Conservation (phyloP, 2,888 invertebrate species). For the Teinopalpus imperialis region DNA sequence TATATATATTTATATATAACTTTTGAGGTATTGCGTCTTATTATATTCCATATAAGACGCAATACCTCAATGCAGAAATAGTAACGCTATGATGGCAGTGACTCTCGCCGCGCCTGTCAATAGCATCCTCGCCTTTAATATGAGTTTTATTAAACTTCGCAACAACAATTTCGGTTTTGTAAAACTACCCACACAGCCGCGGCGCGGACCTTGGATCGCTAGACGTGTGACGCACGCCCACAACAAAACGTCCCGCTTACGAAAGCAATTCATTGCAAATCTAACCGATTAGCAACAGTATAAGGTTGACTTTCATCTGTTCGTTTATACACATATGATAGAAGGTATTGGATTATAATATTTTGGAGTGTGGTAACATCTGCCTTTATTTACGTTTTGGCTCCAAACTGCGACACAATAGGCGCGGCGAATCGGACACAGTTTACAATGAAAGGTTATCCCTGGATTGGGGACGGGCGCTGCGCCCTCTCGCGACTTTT, state of each 20-base stretch:
- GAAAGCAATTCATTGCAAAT: constrained; percentile 20
- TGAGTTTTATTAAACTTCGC: constrained; percentile 72
- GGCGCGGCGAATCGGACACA: constrained; percentile 66
- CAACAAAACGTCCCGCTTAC: constrained; percentile 31
- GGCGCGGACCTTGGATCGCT: constrained; percentile 47
- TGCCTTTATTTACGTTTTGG: constrained; percentile 81
- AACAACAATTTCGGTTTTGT: constrained; percentile 70
- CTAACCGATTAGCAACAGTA: constrained; percentile 23
- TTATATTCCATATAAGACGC: no score
- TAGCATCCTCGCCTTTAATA: constrained; percentile 68
- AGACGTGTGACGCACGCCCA: constrained; percentile 34
- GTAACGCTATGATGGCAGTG: background rate
- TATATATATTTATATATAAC: no score
- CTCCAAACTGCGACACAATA: constrained; percentile 72
- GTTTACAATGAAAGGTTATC: constrained; percentile 55
- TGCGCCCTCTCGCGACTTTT: constrained; percentile 41
- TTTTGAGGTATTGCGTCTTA: no score
- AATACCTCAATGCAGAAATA: constrained; percentile 24
- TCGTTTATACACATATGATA: constrained; percentile 31
- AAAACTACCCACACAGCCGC: constrained; percentile 73
- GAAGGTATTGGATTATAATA: constrained; percentile 38
- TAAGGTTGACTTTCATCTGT: constrained; percentile 38
- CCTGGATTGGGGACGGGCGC: constrained; percentile 37
- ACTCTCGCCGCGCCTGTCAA: constrained; percentile 53
- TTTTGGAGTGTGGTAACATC: constrained; percentile 77